Base-by-base conservation (phyloP, 2,888 invertebrate species). In the Ametastegia equiseti region DNA sequence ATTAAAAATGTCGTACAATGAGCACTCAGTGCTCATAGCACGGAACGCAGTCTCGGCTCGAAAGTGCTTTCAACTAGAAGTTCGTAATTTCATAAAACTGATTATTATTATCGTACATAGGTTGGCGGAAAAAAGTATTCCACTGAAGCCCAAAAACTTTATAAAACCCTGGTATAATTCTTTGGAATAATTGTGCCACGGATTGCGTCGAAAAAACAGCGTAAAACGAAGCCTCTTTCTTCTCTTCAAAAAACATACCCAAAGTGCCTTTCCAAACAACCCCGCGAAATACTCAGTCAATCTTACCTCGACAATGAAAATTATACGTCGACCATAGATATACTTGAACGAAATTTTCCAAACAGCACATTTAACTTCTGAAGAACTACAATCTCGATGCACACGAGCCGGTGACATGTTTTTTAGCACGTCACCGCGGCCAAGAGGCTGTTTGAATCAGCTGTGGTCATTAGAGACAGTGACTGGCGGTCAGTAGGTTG, bases 1-100 rank as follows among this genome's bases (percentile, higher is more conserved):
- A 88, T 87, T 84, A 83, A 84, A 85, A 85, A 85, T 87, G 86
- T 87, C 87, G 87, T 86, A 88, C 88, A 87, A 88, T 87, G 87
- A 89, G 87, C 84, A 84, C 84, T 86, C 84, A 63, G 78, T 63
- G 78, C 78, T 78, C 63, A 42, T 63, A 36, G 78, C 63, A 78
- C 23, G 78, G 78, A 78, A 78, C 78, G 78, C 78, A 78, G 78
- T 63, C 78, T 60, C 78, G 78, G 42, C 69, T 82, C 82, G 73
- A 82, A 69, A 81, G 77, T 83, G 84, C 86, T 88, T 87, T 86
- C 86, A 84, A 83, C 84, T 86, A 84, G 86, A 87, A 86, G 84
- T 86, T 87, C 86, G 86, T 85, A 87, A 88, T 88, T 88, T 85
- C 85, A 84, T 84, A 83, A 85, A 85, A 88, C 83, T 86, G 86